A percentile compares a stretch with the other conserved stretches of the same genome.
These are phyloP conservation scores for Bicyclus anynana DNA, from an alignment of 1,140 invertebrate genomes.

Conservation along the genomic window DNA sequence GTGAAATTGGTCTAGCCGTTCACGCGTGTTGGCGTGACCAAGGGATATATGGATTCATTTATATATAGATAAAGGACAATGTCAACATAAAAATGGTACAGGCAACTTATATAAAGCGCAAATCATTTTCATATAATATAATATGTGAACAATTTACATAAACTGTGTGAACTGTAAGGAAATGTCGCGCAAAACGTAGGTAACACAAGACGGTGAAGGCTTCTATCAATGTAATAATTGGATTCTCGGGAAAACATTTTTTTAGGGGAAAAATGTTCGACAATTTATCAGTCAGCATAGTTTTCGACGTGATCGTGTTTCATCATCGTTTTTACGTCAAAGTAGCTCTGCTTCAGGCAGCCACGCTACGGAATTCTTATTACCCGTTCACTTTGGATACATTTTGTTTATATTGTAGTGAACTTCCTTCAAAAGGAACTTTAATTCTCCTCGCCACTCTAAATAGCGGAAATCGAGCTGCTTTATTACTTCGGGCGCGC, in stretches of 20 bases:
- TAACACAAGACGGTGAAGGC: too few species aligned
- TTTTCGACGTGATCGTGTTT: constrained; percentile 61
- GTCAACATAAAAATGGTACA: too few species aligned
- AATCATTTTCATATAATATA: too few species aligned
- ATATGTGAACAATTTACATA: too few species aligned
- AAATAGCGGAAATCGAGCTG: constrained; percentile 63
- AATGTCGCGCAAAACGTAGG: too few species aligned
- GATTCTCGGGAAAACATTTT: constrained; percentile 57
- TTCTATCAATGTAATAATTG: constrained; percentile 62
- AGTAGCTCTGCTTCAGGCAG: constrained; percentile 38
- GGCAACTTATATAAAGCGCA: too few species aligned
- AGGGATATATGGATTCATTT: too few species aligned
- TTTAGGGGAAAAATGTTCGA: constrained; percentile 53
- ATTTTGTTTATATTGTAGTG: constrained; percentile 60
- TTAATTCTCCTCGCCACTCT: constrained; percentile 63
- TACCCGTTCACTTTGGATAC: constrained; percentile 56
- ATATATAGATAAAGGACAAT: too few species aligned
- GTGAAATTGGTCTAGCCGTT: too few species aligned
- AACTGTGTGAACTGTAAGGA: too few species aligned
- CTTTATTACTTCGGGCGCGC: constrained; percentile 60
- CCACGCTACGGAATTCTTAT: constrained; percentile 53
- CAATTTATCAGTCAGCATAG: constrained; percentile 63
- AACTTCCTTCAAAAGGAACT: constrained; percentile 67
- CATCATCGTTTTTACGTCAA: constrained; percentile 68
- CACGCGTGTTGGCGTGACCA: too few species aligned